A percentile compares a stretch with the other conserved stretches of the same genome.
These are phyloP conservation scores for Laupala kohalensis DNA, from an alignment of 1,140 invertebrate genomes.

Conservation along the genomic window DNA sequence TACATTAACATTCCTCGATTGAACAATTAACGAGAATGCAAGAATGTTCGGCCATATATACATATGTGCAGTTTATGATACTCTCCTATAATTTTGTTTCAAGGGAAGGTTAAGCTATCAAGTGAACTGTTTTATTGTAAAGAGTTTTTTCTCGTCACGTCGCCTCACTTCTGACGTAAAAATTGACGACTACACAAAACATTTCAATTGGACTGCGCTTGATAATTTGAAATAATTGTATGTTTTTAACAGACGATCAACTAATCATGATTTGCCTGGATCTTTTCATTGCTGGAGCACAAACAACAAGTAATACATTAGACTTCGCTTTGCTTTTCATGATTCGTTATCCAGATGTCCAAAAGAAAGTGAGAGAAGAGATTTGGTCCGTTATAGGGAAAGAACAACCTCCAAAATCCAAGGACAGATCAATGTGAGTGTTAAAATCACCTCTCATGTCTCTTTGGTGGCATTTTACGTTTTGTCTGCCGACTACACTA, in stretches of 20 bases:
- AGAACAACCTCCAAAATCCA: constrained; percentile 25
- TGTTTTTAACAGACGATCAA: constrained; percentile 42
- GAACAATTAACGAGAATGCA: too few relatives aligned
- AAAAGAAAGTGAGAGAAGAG: constrained; percentile 49
- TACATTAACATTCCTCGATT: too few relatives aligned
- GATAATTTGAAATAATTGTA: background rate
- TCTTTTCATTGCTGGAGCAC: constrained; percentile 53
- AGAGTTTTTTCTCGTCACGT: background rate
- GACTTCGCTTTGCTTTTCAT: constrained; percentile 58
- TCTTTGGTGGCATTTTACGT: background rate
- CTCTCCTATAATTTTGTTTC: too few relatives aligned
- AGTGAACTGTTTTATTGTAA: too few relatives aligned
- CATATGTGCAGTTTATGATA: too few relatives aligned
- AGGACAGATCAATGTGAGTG: constrained; percentile 30
- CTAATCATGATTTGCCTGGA: constrained; percentile 54
- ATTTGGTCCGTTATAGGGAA: constrained; percentile 38
- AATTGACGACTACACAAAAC: background rate
- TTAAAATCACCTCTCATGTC: background rate
- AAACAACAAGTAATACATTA: constrained; percentile 57
- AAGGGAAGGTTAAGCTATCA: too few relatives aligned
- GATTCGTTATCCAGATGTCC: constrained; percentile 47
- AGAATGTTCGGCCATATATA: too few relatives aligned
- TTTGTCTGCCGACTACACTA: background rate
- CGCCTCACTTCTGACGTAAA: background rate
- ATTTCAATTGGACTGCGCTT: background rate